Base-by-base conservation (phyloP, 2,797 vertebrate genomes). In the Spondyliosoma cantharus region DNA sequence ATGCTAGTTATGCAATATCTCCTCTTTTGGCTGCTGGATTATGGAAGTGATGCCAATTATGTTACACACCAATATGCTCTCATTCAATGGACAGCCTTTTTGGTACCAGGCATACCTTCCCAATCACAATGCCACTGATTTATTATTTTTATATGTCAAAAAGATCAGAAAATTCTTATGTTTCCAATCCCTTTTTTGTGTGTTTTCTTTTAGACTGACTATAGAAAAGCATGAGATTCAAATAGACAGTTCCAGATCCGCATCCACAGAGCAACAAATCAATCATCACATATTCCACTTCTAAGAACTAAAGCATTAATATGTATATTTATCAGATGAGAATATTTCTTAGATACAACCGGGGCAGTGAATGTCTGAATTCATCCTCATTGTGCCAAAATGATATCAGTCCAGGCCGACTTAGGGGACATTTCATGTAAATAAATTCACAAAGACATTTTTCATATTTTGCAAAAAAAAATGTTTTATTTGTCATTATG, bases 81-180 rank as follows among this genome's bases (percentile, higher is more conserved):
- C 76, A 82, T 85, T 81, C 48, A 86, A 54, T 87, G 54, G 63
- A 87, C 76, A 88, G 85, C 75, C 74, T 81, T 77, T 74, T 71
- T 74, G 84, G 69, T 82, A 75, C 67, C 74, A 64, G 81, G 81
- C 72, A 84, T 74, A 83, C 19, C 85, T 91, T 86, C 79, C 87
- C 76, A 65, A 86, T 87, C 73, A 74, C 60, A 82, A 79, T 87
- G 85, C 81, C 71, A 74, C 32, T 82, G 84, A 90, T 86, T 91
- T 75, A 86, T 86, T 88, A 84, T 91, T 90, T 91, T 91, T 93
- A 85, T 92, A 46, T 90, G 81, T 89, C 32, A 80, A 89, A 84
- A 87, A 65, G 84, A 85, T 87, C 70, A 5, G 64, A 74, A 90
- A 87, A 91, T 80, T 74, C 68, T 76, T 78, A 74, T 74, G 82